A percentile compares a stretch with the other conserved stretches of the same genome.
phyloP scores from a whole-genome alignment of 2,113 vertebrate genomes.

The Ptilorrhoa leucosticta region DNA sequence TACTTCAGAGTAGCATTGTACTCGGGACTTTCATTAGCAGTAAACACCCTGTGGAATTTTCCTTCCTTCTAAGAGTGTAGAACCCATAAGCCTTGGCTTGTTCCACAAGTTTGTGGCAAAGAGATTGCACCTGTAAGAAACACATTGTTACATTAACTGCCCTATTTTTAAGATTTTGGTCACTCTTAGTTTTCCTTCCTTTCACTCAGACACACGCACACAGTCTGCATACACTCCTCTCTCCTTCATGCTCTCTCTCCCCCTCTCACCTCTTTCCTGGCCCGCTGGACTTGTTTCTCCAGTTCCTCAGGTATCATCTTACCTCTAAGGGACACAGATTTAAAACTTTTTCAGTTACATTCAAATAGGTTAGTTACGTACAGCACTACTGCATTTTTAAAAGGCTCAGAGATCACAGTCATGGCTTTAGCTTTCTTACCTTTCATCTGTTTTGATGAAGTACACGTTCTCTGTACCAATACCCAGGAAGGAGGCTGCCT shows the following conservation, averaged over 20 bases:
- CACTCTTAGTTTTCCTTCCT: background rate
- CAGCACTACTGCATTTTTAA: conserved; percentile 29
- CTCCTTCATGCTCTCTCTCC: background rate
- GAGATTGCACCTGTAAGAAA: background rate
- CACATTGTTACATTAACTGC: background rate
- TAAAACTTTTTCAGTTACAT: conserved; percentile 67
- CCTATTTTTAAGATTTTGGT: background rate
- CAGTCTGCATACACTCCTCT: background rate
- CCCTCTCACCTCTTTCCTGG: conserved; percentile 79
- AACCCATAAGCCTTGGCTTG: background rate
- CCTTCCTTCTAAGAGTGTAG: background rate
- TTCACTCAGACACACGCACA: background rate
- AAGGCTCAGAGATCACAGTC: background rate
- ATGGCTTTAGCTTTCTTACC: conserved; percentile 61
- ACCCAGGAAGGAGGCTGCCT: conserved; percentile 83
- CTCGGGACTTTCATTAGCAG: background rate
- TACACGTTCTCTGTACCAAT: conserved; percentile 83
- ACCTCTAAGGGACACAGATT: conserved; percentile 78
- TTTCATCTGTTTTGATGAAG: conserved; percentile 80
- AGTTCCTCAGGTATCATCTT: conserved; percentile 86
- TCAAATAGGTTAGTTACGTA: conserved; percentile 3
- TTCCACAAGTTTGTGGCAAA: background rate
- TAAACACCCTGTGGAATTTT: background rate
- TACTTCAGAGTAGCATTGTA: background rate
- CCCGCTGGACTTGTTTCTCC: conserved; percentile 76